These are phyloP conservation scores for Micropoecilia bifurca DNA, from an alignment of 2,797 vertebrate species.

Conservation along the genomic window DNA sequence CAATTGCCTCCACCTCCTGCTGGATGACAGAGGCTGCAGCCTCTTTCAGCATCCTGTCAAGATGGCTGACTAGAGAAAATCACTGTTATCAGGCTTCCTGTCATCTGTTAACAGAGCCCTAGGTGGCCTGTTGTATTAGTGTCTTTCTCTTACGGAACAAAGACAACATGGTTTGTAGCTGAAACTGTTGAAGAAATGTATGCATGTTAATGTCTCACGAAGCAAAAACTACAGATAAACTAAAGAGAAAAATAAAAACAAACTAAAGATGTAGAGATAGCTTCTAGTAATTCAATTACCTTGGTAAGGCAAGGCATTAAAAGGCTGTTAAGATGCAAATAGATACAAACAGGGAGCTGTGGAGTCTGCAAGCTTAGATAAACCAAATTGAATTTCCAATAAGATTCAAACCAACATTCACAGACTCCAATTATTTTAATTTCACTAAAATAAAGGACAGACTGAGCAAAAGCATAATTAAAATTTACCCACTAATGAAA, in stretches of 20 bases:
- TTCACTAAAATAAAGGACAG: slow-evolving; percentile 37
- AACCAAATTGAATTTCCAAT: slow-evolving; percentile 43
- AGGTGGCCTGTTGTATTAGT: slow-evolving; percentile 57
- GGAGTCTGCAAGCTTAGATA: slow-evolving; percentile 37
- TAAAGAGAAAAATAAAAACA: slow-evolving; percentile 7
- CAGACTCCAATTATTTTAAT: slow-evolving; percentile 47
- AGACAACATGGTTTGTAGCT: slow-evolving; percentile 43
- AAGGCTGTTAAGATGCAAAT: slow-evolving; percentile 68
- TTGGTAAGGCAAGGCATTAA: slow-evolving; percentile 58
- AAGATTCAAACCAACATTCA: slow-evolving; percentile 56
- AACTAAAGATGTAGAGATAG: slow-evolving; percentile 22
- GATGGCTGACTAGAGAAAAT: slow-evolving; percentile 78
- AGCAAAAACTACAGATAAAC: slow-evolving; percentile 24
- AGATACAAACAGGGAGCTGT: slow-evolving; percentile 47
- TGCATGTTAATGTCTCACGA: slow-evolving; percentile 25
- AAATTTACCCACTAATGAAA: not conserved
- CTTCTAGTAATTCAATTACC: slow-evolving; percentile 43
- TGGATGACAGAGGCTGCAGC: slow-evolving; percentile 60
- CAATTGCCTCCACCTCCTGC: slow-evolving; percentile 64
- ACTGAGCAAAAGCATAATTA: slow-evolving; percentile 8
- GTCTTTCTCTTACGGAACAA: slow-evolving; percentile 54
- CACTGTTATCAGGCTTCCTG: slow-evolving; percentile 72
- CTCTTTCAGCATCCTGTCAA: slow-evolving; percentile 74
- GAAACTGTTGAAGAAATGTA: slow-evolving; percentile 21
- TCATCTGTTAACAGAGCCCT: slow-evolving; percentile 68